phyloP scores from a whole-genome alignment of 2,888 invertebrate genomes.

The Drosophila crucigera region DNA sequence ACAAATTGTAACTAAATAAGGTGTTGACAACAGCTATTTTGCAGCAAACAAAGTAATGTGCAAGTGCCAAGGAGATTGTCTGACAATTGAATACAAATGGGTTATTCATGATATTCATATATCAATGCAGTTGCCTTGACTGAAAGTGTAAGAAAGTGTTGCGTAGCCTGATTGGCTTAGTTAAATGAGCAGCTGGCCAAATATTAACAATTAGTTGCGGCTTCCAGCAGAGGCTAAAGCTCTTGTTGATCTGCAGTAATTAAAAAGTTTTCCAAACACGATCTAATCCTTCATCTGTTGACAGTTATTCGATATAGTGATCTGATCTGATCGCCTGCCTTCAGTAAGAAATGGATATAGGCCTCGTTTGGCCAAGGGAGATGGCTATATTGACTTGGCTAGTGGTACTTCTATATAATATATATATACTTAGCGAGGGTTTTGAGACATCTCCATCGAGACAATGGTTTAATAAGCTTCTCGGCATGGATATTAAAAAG shows the following conservation, averaged over 20 bases:
- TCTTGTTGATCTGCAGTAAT: not conserved
- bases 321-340: not conserved
- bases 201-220: accelerated
- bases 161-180: not conserved
- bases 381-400: not conserved
- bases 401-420: not conserved
- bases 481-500: not conserved
- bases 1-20: not conserved
- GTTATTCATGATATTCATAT: not conserved
- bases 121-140: not conserved
- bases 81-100: not conserved
- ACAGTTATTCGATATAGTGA: not conserved
- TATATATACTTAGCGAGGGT: not conserved
- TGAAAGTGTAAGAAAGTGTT: not conserved
- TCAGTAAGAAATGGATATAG: too few species aligned
- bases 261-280: not conserved
- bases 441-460: not conserved
- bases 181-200: not conserved
- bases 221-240: not conserved
- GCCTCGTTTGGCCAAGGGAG: too few species aligned
- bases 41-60: not conserved
- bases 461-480: not conserved
- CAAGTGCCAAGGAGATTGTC: not conserved
- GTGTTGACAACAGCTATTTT: not conserved
- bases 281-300: not conserved